These are phyloP conservation scores for Pristionchus exspectatus DNA, from an alignment of 2,888 invertebrate species.

Conservation along the genomic window DNA sequence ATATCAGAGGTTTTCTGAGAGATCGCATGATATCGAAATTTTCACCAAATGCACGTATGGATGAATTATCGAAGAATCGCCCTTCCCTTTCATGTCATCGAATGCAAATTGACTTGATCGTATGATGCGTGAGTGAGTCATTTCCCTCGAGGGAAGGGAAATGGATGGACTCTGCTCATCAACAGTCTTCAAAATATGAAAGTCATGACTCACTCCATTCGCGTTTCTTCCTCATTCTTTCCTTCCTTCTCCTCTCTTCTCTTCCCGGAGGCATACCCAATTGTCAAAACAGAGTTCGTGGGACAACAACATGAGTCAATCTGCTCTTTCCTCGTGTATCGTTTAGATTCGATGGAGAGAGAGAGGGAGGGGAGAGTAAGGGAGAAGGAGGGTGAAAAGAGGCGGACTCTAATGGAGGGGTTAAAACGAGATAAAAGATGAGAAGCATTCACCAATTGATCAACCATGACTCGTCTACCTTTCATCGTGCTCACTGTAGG, in stretches of 20 bases:
- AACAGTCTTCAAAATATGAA: not conserved
- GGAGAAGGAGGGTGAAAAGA: not conserved
- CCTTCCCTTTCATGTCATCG: not conserved
- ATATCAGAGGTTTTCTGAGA: too few species aligned
- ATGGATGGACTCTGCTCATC: not conserved
- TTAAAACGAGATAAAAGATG: not conserved
- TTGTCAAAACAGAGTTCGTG: not conserved
- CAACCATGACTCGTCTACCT: slow-evolving; percentile 42
- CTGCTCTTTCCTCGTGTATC: slow-evolving; percentile 22
- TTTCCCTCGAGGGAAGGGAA: not conserved
- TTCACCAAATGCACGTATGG: not conserved
- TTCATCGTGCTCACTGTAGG: not conserved
- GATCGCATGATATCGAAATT: too few species aligned
- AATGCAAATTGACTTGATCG: not conserved
- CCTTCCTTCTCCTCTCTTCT: not conserved
- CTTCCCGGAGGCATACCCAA: not conserved
- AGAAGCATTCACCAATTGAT: slow-evolving; percentile 12
- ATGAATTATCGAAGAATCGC: not conserved
- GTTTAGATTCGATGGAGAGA: slow-evolving; percentile 30
- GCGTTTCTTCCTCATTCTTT: not conserved
- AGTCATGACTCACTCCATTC: not conserved
- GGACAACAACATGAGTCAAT: slow-evolving; percentile 31
- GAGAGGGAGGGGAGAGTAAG: slow-evolving; percentile 1
- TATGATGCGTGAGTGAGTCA: not conserved
- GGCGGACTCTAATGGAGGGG: not conserved